These are phyloP conservation scores for Callorhinus ursinus DNA, from an alignment of 2,113 vertebrate genomes.

Conservation along the genomic window DNA sequence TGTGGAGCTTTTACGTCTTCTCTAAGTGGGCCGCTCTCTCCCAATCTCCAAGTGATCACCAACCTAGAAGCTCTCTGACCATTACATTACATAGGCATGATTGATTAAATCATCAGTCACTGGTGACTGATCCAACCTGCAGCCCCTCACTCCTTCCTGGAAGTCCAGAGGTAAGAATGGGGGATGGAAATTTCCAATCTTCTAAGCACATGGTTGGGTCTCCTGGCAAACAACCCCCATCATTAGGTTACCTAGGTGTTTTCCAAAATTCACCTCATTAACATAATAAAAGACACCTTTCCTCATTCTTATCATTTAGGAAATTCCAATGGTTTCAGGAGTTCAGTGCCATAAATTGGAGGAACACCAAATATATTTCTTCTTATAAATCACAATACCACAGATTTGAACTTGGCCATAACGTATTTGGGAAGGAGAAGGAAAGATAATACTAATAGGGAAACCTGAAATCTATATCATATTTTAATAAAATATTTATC, in stretches of 20 bases:
- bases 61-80: background rate
- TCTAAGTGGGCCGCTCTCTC: background rate
- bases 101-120: background rate
- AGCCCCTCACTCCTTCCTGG: background rate
- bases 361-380: background rate
- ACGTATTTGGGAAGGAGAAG: background rate
- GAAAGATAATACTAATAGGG: background rate
- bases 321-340: background rate
- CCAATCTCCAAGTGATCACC: background rate
- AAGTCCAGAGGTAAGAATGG: background rate
- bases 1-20: background rate
- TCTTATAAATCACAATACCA: background rate
- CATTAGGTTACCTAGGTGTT: background rate
- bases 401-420: background rate
- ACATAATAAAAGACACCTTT: background rate
- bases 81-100: background rate
- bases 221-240: background rate
- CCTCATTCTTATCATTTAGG: background rate
- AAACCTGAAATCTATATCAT: background rate
- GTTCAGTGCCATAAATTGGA: background rate
- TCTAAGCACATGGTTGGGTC: background rate
- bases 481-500: constrained; percentile 38
- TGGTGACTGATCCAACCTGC: background rate
- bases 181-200: background rate
- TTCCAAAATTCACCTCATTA: background rate